A percentile compares a stretch with the other conserved stretches of the same genome.
Conservation (phyloP, 1,140 invertebrate species). For the Euglossa dilemma region DNA sequence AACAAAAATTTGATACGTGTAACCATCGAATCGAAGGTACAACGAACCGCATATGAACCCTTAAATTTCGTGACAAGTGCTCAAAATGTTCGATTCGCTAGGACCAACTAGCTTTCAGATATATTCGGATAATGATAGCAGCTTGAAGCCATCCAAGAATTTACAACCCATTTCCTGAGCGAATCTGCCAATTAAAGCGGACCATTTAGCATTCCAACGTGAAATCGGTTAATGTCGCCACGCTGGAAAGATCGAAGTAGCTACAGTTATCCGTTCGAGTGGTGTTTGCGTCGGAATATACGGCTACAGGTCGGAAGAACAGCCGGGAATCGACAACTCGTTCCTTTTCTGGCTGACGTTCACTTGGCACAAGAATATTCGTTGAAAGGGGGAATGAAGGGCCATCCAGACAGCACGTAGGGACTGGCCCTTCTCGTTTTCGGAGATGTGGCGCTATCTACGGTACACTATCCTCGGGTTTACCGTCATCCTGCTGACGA, state of each 20-base stretch:
- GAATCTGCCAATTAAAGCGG: not conserved
- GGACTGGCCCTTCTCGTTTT: conserved; percentile 66
- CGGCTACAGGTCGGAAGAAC: not conserved
- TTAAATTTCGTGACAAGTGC: not conserved
- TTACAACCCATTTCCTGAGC: not conserved
- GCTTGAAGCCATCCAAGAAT: not conserved
- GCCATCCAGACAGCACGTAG: conserved; percentile 64
- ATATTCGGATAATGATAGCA: not conserved
- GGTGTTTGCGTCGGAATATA: conserved; percentile 23
- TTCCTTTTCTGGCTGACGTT: not conserved
- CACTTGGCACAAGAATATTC: conserved; percentile 19
- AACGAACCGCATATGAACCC: not conserved
- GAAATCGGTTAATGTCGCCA: conserved; percentile 43
- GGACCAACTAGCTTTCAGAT: conserved; percentile 16
- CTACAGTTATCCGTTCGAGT: conserved; percentile 12
- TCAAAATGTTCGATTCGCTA: conserved; percentile 41
- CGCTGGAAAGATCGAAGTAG: conserved; percentile 10
- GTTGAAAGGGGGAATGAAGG: conserved; percentile 58
- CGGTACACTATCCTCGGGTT: conserved; percentile 58
- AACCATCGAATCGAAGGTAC: not conserved
- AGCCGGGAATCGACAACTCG: not conserved
- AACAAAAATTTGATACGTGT: not conserved
- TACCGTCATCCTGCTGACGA: conserved; percentile 64
- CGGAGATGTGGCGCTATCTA: conserved; percentile 69
- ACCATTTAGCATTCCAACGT: not conserved